Conservation (phyloP, 1,140 invertebrate genomes). For the Conus ventricosus region DNA sequence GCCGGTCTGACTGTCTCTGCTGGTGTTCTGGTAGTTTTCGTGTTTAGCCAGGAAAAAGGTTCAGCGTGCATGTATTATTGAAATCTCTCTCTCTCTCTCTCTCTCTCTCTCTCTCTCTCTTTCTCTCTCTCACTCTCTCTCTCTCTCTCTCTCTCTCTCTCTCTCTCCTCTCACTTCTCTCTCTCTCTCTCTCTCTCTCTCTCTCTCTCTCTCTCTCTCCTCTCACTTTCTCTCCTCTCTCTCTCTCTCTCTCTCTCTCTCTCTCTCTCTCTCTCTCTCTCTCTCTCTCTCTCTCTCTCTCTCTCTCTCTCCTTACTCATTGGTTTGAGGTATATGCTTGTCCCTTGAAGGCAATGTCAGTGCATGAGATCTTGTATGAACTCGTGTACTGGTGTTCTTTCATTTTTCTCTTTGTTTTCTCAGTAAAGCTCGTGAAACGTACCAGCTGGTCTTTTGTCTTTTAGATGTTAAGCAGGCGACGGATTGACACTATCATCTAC, state of each 20-base stretch:
- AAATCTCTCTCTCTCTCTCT: background rate
- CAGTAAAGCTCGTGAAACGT: background rate
- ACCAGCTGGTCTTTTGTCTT: too few relatives aligned
- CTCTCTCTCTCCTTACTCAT: background rate
- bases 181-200: conserved; percentile 11
- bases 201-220: background rate
- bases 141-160: background rate
- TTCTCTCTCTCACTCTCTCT: background rate
- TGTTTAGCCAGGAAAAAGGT: too few relatives aligned
- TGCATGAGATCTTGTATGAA: too few relatives aligned
- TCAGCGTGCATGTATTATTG: too few relatives aligned
- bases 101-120: background rate
- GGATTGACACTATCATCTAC: too few relatives aligned
- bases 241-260: background rate
- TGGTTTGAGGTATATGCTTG: too few relatives aligned
- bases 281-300: background rate
- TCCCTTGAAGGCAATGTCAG: too few relatives aligned
- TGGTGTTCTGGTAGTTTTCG: too few relatives aligned
- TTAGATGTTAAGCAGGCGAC: too few relatives aligned
- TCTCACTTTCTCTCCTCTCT: background rate
- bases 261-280: background rate
- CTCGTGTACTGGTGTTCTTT: background rate
- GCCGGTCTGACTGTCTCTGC: too few relatives aligned
- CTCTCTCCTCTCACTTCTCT: background rate
- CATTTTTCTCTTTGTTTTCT: background rate